A percentile compares a stretch with the other conserved stretches of the same genome.
Evolutionary conservation across 2,113 vertebrate genomes (phyloP).

Genomic region (Malurus cyaneus): DNA sequence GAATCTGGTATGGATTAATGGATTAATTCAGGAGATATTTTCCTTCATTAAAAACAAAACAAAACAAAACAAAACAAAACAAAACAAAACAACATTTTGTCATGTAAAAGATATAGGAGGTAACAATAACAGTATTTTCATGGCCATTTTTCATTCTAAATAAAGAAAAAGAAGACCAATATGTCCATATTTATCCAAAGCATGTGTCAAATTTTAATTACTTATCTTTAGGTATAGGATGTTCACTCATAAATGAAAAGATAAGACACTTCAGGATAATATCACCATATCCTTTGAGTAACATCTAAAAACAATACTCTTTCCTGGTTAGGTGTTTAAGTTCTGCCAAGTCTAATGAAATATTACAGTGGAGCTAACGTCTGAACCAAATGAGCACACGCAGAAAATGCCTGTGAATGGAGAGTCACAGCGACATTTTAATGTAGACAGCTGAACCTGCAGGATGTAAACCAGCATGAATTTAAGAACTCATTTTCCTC

Average conservation of each 20-base stretch:
- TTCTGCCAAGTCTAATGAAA: not conserved
- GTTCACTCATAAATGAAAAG: not conserved
- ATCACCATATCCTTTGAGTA: not conserved
- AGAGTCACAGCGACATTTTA: not conserved
- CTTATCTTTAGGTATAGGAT: not conserved
- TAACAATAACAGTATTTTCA: conserved; percentile 19
- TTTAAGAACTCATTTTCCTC: not conserved
- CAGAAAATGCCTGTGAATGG: not conserved
- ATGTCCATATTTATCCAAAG: not conserved
- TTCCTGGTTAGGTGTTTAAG: not conserved
- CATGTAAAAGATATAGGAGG: not conserved
- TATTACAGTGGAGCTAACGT: not conserved
- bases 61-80: no score
- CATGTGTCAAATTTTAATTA: not conserved
- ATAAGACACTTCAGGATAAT: not conserved
- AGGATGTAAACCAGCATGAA: not conserved
- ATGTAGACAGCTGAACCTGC: not conserved
- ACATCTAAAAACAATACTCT: conserved; percentile 14
- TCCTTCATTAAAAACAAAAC: not conserved
- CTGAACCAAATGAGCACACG: not conserved
- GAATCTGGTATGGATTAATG: not conserved
- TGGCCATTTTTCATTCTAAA: conserved; percentile 7
- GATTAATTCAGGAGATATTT: not conserved
- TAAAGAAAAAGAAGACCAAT: not conserved
- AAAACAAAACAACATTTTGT: not conserved